Percentiles rank a stretch among this genome's conserved stretches.
Conservation (phyloP, 2,113 vertebrate species). For the Tachuris rubrigastra region DNA sequence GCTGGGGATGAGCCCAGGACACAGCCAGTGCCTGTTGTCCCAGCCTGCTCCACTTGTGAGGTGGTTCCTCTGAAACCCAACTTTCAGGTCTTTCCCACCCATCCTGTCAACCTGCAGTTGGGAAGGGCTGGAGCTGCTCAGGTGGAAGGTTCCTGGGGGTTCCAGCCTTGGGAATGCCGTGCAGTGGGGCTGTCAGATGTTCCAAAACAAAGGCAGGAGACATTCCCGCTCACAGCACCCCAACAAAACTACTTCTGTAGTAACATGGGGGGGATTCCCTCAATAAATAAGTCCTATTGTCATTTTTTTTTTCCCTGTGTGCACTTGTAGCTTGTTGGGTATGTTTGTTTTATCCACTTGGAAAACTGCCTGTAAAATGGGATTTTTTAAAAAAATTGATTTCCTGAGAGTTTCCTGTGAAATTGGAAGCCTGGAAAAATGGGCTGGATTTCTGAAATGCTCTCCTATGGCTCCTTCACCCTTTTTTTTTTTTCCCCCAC, state of each 20-base stretch:
- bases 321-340: background rate
- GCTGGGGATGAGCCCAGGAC: background rate
- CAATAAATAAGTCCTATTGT: background rate
- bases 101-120: accelerated
- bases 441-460: slow-evolving; percentile 60
- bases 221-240: background rate
- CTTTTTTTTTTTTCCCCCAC: background rate
- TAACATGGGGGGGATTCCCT: background rate
- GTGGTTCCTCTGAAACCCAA: background rate
- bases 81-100: background rate
- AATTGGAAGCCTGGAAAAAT: slow-evolving; percentile 69
- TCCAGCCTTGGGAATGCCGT: background rate
- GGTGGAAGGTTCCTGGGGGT: background rate
- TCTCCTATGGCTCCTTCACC: background rate
- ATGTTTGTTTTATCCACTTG: slow-evolving; percentile 41
- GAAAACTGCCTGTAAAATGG: background rate
- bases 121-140: background rate
- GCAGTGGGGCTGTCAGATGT: accelerated
- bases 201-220: background rate
- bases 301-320: accelerated
- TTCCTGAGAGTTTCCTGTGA: slow-evolving; percentile 76
- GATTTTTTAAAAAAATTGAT: slow-evolving; percentile 37
- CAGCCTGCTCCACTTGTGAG: accelerated
- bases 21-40: background rate
- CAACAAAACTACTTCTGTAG: background rate